Evolutionary conservation across 35 echinoderm and acorn worm species (phyloP), one percentile per base, ranked within the genome.

Genomic region (Apostichopus californicus): DNA sequence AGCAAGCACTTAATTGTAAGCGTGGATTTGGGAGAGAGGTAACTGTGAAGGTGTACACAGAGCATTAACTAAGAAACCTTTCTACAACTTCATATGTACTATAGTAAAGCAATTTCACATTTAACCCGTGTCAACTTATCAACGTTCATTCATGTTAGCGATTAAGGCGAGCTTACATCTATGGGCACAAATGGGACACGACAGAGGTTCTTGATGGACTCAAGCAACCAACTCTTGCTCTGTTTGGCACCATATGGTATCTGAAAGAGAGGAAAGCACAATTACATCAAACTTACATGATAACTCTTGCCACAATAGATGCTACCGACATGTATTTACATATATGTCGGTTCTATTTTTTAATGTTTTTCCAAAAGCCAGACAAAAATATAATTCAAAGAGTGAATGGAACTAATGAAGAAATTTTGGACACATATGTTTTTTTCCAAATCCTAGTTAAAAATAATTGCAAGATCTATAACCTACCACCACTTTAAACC

Each of bases 221-320:
- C 17, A 5, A 93, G 79, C 5, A 93, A 56, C 92, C 92, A 93
- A 6, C 73, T 63, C 34, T 93, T 86, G 9, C 81, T 81, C 14
- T 84, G 56, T 75, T 86, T 93, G 3, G 57, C 81, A 75, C 92
- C 92, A 93, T 86, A 86, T 15, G 92, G 92, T 72, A 93, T 93
- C 92, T 93, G 80, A 1, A 83, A 79, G 10, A 11, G 21, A 25
- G 55, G 55, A 56, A 56, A 13, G 55, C 34, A 46, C 34, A 46
- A 72, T 14, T 4, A 14, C 12, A 14, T 20, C 68, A 72, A 72
- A 78, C 17, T 78, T 22, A 17, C n/a, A 78, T 78, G 7, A 8
- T 78, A 78, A 78, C 7, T 22, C 75, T n/a, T 78, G 28, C 9
- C 17, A n/a, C 28, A 78, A 8, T 25, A 78, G 15, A 22, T 11